Conservation (phyloP, 2,113 vertebrate species). For the Anguilla rostrata region DNA sequence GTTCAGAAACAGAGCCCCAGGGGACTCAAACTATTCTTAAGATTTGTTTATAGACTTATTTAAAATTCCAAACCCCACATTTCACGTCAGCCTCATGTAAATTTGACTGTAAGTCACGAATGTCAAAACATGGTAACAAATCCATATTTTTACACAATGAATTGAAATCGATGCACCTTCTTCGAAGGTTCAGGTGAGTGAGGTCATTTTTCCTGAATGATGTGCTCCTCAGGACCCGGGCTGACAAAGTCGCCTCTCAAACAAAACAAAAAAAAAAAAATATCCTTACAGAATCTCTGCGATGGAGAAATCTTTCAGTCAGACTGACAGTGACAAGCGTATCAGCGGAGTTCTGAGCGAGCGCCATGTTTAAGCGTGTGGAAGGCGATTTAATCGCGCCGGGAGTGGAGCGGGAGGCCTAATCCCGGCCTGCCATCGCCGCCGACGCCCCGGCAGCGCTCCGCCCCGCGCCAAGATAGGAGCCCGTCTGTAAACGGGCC, state of each 20-base stretch:
- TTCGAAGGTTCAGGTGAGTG: slow-evolving; percentile 6
- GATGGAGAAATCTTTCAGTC: slow-evolving; percentile 32
- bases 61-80: neutral
- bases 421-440: slow-evolving; percentile 33
- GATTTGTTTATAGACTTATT: neutral
- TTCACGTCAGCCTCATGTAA: neutral
- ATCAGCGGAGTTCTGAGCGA: slow-evolving; percentile 29
- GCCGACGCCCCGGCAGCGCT: neutral
- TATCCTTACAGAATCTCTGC: slow-evolving; percentile 7
- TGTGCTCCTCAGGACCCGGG: neutral
- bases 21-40: neutral
- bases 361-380: slow-evolving; percentile 22
- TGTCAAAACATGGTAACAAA: neutral
- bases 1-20: neutral
- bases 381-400: slow-evolving; percentile 35
- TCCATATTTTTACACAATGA: neutral
- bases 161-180: neutral
- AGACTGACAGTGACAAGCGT: slow-evolving; percentile 31
- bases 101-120: neutral
- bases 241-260: slow-evolving; percentile 16
- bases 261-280: neutral
- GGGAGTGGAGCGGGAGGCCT: neutral
- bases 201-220: neutral
- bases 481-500: neutral
- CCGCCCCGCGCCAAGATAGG: slow-evolving; percentile 25